Evolutionary conservation across 1,140 invertebrate species (phyloP), one percentile per base, ranked within the genome.

Genomic region (Lepeophtheirus salmonis): DNA sequence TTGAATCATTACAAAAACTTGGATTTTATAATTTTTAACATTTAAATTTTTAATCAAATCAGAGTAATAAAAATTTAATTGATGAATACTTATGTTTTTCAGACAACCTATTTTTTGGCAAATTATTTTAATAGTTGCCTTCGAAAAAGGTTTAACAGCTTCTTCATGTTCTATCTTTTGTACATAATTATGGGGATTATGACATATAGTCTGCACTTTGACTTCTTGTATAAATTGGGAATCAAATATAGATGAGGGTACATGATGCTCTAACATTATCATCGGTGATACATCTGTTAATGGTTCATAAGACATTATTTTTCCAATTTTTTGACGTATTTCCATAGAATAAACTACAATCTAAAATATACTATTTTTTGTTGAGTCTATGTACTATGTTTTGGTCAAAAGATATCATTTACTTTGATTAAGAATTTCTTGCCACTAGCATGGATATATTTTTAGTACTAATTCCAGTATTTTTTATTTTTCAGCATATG

Each of bases 231-330:
- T 41, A 41, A 41, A 10, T 6, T n/a, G n/a, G n/a, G 30, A 6
- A 41, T 41, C 30, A 41, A 41, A 41, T 41, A 41, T 41, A 6
- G 30, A 41, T 41, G 30, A n/a, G n/a, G 69, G n/a, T n/a, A n/a
- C n/a, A n/a, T n/a, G n/a, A n/a, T n/a, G n/a, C n/a, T n/a, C n/a
- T n/a, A n/a, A n/a, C n/a, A n/a, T n/a, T n/a, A n/a, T n/a, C n/a
- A n/a, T n/a, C n/a, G n/a, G n/a, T n/a, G n/a, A n/a, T n/a, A n/a
- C n/a, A n/a, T n/a, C n/a, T n/a, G n/a, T n/a, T n/a, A n/a, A n/a
- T n/a, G n/a, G n/a, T n/a, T n/a, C n/a, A n/a, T n/a, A n/a, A n/a
- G n/a, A n/a, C n/a, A n/a, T n/a, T n/a, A n/a, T n/a, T n/a, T n/a
- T n/a, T n/a, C n/a, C n/a, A n/a, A n/a, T n/a, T n/a, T n/a, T n/a